Base-by-base conservation (phyloP, 2,797 vertebrate species). In the Melopsittacus undulatus region DNA sequence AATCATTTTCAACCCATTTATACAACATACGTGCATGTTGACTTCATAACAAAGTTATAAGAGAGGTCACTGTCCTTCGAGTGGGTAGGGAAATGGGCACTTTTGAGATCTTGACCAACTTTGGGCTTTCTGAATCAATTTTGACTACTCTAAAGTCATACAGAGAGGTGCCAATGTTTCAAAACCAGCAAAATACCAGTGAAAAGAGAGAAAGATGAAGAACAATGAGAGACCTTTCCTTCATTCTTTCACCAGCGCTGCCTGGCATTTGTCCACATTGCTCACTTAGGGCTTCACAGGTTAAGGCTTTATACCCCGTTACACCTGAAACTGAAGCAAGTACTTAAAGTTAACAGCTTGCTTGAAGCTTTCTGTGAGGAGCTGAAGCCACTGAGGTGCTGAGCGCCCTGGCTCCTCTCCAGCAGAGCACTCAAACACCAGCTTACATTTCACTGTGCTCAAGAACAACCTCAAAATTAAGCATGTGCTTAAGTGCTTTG, bases 351-450 rank as follows among this genome's bases (percentile, higher is more conserved):
- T 88, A 51, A 49, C 91, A 69, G 81, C 68, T 87, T 87, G 93
- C 89, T 92, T 56, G 85, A 93, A 57, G 77, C 89, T 70, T 77
- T 68, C 81, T 52, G 24, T 30, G 79, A 90, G 94, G 52, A 85
- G 26, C 76, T 78, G 82, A 89, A 79, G 79, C 81, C 70, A 80
- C 19, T 29, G 51, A 91, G 87, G 79, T 80, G 87, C 94, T 61
- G 94, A 81, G 83, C 64, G 0, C 72, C 9, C 90, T 97, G 95
- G 89, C 92, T 87, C 9, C 64, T 17, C 3, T 87, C 96, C 95
- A 97, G 94, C 89, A 93, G 87, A 97, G 92, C 96, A 95, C 92
- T 95, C 93, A 45, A 74, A 92, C 95, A 90, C 94, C 83, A 84
- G 86, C 81, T 97, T 90, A 74, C 40, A 3, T 96, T 97, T 95